A percentile compares a stretch with the other conserved stretches of the same genome.
These are phyloP conservation scores for Apaloderma vittatum DNA, from an alignment of 2,113 vertebrate species.

Conservation along the genomic window DNA sequence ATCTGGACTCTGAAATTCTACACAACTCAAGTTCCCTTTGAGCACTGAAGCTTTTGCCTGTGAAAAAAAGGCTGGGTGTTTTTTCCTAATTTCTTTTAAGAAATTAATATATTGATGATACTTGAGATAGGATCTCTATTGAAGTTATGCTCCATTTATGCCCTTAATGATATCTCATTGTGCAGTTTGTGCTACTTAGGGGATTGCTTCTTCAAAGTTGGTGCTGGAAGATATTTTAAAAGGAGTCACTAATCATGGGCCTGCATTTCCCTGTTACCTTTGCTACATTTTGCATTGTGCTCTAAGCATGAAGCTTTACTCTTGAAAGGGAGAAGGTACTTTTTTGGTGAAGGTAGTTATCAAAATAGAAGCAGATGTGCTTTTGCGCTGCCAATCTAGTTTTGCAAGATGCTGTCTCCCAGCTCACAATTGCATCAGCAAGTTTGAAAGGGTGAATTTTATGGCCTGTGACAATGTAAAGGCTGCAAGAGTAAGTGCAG, in stretches of 20 bases:
- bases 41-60: background rate
- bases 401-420: background rate
- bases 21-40: background rate
- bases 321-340: background rate
- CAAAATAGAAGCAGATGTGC: background rate
- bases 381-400: background rate
- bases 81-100: background rate
- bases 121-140: background rate
- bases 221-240: background rate
- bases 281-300: background rate
- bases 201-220: background rate
- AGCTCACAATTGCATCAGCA: background rate
- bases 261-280: background rate
- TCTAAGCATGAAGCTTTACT: background rate
- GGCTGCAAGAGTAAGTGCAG: background rate
- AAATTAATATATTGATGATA: background rate
- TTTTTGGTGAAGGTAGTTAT: background rate
- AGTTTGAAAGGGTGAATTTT: background rate
- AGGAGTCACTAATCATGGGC: background rate
- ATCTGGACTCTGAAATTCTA: background rate
- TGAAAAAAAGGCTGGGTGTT: background rate
- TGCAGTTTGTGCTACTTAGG: background rate
- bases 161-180: background rate
- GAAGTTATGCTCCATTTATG: conserved; percentile 45
- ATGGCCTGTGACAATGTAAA: background rate